Evolutionary conservation across 2,888 invertebrate genomes (phyloP).

Genomic region (Leucophora obtusa): DNA sequence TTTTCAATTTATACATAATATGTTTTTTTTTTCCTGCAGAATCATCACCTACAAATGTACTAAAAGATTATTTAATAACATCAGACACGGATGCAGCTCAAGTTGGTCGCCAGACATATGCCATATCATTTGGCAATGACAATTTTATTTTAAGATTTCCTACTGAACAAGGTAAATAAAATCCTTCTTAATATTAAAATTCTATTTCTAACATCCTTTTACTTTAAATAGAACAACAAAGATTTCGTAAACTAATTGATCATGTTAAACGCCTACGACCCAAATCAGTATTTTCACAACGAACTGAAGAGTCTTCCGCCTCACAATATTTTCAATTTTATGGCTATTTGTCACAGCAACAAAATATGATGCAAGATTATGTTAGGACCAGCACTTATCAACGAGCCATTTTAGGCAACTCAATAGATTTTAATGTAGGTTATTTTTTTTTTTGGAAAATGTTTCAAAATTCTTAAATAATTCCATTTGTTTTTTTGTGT

Average conservation of each 20-base stretch:
- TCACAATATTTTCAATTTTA: conserved; percentile 99
- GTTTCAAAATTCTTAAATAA: background rate
- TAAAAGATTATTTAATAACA: conserved; percentile 76
- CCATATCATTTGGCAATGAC: conserved; percentile 76
- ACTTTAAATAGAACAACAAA: conserved; percentile 71
- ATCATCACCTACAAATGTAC: conserved; percentile 65
- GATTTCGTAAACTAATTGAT: conserved; percentile 77
- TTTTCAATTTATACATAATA: too few species aligned
- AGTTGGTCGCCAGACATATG: conserved; percentile 74
- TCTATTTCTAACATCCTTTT: background rate
- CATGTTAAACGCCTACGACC: conserved; percentile 77
- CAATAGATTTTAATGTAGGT: conserved; percentile 88
- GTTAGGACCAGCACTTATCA: conserved; percentile 99
- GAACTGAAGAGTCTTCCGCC: conserved; percentile 98
- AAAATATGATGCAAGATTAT: conserved; percentile 99
- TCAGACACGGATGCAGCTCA: conserved; percentile 77
- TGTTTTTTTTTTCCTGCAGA: conserved; percentile 25
- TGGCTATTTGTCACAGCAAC: conserved; percentile 98
- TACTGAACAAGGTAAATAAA: conserved; percentile 72
- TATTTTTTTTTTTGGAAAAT: background rate
- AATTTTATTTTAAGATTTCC: conserved; percentile 75
- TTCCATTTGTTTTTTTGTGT: background rate
- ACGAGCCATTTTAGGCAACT: conserved; percentile 95
- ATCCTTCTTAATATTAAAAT: background rate
- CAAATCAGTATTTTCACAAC: conserved; percentile 93